phyloP scores from a whole-genome alignment of 2,888 invertebrate genomes.

The Idaea biselata region DNA sequence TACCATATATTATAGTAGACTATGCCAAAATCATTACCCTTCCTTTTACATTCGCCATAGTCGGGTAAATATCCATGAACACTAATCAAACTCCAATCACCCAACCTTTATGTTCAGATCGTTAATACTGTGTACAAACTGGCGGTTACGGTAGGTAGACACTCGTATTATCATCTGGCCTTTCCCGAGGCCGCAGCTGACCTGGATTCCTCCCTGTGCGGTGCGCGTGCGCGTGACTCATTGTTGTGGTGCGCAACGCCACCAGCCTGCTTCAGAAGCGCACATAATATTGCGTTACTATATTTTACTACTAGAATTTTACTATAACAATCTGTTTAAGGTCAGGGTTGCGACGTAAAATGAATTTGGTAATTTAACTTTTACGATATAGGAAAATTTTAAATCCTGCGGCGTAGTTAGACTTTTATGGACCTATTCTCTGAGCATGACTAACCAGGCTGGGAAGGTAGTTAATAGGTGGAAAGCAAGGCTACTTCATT shows the following conservation, averaged over 20 bases:
- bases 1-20: no score
- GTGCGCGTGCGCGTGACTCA: slow-evolving; percentile 56
- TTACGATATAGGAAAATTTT: no score
- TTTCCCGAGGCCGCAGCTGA: slow-evolving; percentile 64
- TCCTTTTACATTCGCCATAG: no score
- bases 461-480: no score
- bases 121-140: background rate
- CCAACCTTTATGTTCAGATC: background rate
- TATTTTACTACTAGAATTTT: slow-evolving; percentile 18
- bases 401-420: no score
- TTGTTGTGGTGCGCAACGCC: slow-evolving; percentile 52
- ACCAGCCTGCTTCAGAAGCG: slow-evolving; percentile 19
- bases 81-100: background rate
- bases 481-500: no score
- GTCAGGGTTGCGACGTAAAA: slow-evolving; percentile 17
- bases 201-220: slow-evolving; percentile 55
- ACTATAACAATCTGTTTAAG: slow-evolving; percentile 13
- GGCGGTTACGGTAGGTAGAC: background rate
- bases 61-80: background rate
- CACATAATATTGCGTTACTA: slow-evolving; percentile 29
- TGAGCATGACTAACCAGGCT: no score
- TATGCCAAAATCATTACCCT: no score
- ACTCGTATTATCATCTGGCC: slow-evolving; percentile 46
- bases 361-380: background rate
- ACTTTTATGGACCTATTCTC: no score